Conservation (phyloP, 1,140 invertebrate species). For the Heliconius nattereri region DNA sequence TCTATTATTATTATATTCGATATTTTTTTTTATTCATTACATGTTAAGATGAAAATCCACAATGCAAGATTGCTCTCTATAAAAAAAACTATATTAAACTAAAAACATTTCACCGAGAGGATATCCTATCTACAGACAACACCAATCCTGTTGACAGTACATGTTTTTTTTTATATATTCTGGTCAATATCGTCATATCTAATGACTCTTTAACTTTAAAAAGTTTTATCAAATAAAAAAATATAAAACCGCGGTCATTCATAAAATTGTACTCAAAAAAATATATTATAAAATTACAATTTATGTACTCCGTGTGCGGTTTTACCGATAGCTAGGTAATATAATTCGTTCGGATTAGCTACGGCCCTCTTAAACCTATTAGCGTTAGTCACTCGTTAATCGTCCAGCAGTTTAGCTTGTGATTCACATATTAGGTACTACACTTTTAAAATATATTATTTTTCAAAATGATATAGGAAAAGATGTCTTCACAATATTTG, state of each 20-base stretch:
- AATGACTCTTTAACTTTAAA: background rate
- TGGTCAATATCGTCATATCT: background rate
- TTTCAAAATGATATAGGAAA: background rate
- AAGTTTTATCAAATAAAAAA: background rate
- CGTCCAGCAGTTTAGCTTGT: constrained; percentile 52
- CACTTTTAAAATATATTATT: constrained; percentile 13
- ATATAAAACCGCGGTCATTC: background rate
- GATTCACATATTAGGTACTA: constrained; percentile 48
- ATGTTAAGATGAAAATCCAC: too few relatives aligned
- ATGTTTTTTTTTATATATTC: background rate
- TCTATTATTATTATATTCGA: too few relatives aligned
- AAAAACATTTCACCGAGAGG: too few relatives aligned
- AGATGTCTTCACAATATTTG: too few relatives aligned
- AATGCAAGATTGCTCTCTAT: background rate
- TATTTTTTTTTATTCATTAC: too few relatives aligned
- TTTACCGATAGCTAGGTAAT: constrained; percentile 51
- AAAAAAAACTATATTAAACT: too few relatives aligned
- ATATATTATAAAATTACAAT: constrained; percentile 28
- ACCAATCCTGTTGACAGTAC: too few relatives aligned
- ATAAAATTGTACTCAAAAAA: constrained; percentile 2
- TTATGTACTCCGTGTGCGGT: constrained; percentile 55
- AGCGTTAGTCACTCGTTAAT: constrained; percentile 61
- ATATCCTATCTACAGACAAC: too few relatives aligned
- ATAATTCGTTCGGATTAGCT: constrained; percentile 61
- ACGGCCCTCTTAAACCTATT: constrained; percentile 66